Base-by-base conservation (phyloP, 2,797 vertebrate genomes). In the Philypnodon macrostomus region DNA sequence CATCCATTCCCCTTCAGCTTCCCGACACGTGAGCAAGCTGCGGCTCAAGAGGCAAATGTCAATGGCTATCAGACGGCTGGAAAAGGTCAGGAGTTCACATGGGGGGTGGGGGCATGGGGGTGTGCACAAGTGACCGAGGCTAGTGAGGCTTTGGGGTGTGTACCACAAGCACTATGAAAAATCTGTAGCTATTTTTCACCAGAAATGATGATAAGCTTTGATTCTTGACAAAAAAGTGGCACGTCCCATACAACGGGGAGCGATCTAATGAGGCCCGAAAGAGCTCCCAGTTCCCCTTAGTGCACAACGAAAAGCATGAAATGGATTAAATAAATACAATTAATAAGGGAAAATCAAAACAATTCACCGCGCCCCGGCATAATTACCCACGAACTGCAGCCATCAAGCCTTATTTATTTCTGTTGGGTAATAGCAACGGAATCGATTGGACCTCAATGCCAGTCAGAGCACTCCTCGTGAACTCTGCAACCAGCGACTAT, bases 251-350 rank as follows among this genome's bases (percentile, higher is more conserved):
- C 83, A 82, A 77, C 80, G 88, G 85, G 83, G 82, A 75, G 78
- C 84, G 27, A 83, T 88, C 85, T 88, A 89, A 90, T 89, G 87
- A 90, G 85, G 79, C 88, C 86, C 76, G 88, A n/a, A n/a, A n/a
- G n/a, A n/a, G 83, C 79, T 84, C 89, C 81, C 58, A 83, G 84
- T 89, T 87, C 82, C 83, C 48, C n/a, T n/a, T 75, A 87, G 88
- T 86, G 83, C 84, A 86, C 79, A 84, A 88, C 87, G 90, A 90
- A 90, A 90, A 87, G 86, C 88, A 89, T 87, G 86, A 89, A 88
- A 90, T 87, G 85, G 87, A 90, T 91, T 90, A 91, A 89, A 90
- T 90, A 90, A 91, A 91, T 89, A 90, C 86, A 90, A 90, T 89
- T 88, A 90, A 90, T 91, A 90, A 87, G 83, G n/a, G 81, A 85